Percentiles rank a stretch among this genome's conserved stretches.
Evolutionary conservation across 2,113 vertebrate species (phyloP).

Genomic region (Donacobius atricapilla): DNA sequence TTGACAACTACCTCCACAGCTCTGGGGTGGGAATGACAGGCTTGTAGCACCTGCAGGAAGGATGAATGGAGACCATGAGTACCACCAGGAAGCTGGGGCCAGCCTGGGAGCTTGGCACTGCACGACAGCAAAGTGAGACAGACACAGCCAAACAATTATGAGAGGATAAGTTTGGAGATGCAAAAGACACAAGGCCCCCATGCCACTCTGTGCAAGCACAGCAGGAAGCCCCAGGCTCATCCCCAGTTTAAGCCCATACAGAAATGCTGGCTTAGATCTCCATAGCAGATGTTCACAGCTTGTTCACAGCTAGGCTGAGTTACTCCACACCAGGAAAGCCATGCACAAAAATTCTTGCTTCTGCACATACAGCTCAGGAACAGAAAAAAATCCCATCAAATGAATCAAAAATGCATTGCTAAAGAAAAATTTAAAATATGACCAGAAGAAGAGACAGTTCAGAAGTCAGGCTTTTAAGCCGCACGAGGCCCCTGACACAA

Average conservation of each 20-base stretch:
- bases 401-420: background rate
- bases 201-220: background rate
- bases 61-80: background rate
- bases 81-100: background rate
- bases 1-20: slow-evolving; percentile 88
- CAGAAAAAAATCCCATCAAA: background rate
- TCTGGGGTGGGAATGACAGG: slow-evolving; percentile 81
- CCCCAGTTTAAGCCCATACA: background rate
- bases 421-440: background rate
- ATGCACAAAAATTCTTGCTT: background rate
- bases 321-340: background rate
- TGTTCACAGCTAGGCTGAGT: background rate
- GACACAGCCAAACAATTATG: fast-evolving
- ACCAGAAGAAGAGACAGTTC: background rate
- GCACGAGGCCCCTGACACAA: background rate
- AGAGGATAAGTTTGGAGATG: background rate
- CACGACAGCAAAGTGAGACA: background rate
- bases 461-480: background rate
- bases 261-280: background rate
- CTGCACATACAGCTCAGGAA: background rate
- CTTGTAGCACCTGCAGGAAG: slow-evolving; percentile 84
- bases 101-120: background rate
- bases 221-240: background rate
- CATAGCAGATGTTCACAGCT: too few relatives aligned
- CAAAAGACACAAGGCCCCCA: background rate